A percentile compares a stretch with the other conserved stretches of the same genome.
Evolutionary conservation across 2,888 invertebrate genomes (phyloP).

Genomic region (Zygogramma bicolorata): DNA sequence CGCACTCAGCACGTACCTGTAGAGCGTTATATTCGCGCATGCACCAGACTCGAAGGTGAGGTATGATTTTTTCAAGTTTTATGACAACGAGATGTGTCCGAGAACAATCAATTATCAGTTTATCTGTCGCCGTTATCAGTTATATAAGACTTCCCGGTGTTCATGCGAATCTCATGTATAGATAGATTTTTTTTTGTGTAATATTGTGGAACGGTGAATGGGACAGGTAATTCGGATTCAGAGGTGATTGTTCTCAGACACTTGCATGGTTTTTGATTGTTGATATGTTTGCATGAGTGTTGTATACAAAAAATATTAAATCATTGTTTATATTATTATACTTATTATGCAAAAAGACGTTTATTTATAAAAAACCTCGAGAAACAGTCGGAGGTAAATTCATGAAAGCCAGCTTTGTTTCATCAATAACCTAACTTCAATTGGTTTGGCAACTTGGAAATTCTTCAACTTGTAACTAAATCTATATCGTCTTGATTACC

Average conservation of each 20-base stretch:
- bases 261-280: slow-evolving; percentile 1
- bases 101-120: slow-evolving; percentile 2
- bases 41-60: slow-evolving; percentile 32
- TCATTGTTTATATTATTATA: too few species aligned
- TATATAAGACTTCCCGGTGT: neutral
- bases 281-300: neutral
- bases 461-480: too few species aligned
- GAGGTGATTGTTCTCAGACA: neutral
- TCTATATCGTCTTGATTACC: too few species aligned
- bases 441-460: too few species aligned
- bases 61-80: slow-evolving; percentile 23
- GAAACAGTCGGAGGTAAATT: too few species aligned
- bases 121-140: neutral
- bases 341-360: too few species aligned
- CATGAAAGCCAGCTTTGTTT: too few species aligned
- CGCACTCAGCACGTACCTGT: slow-evolving; percentile 29
- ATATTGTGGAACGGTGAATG: neutral
- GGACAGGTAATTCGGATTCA: neutral
- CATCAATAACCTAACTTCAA: too few species aligned
- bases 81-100: neutral
- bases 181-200: too few species aligned
- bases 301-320: neutral
- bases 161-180: too few species aligned
- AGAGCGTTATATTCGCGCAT: slow-evolving; percentile 26
- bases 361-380: too few species aligned